phyloP scores from a whole-genome alignment of 2,113 vertebrate species.

The Penelope pileata region DNA sequence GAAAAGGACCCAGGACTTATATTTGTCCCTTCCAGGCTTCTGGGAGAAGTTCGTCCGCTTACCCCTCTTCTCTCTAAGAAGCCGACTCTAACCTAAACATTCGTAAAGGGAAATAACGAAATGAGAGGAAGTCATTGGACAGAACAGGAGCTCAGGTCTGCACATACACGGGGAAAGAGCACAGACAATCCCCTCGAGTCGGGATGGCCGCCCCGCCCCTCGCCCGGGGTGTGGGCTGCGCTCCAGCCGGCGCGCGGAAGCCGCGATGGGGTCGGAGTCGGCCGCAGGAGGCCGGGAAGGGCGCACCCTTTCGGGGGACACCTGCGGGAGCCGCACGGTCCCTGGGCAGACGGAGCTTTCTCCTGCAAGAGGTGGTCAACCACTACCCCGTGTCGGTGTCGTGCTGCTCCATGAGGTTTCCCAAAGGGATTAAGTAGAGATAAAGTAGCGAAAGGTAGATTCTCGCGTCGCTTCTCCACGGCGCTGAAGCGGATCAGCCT shows the following conservation, averaged over 20 bases:
- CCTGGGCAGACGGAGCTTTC: background rate
- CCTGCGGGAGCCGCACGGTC: background rate
- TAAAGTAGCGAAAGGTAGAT: background rate
- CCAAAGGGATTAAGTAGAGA: background rate
- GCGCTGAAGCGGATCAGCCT: background rate
- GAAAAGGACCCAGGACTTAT: background rate
- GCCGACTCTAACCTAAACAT: background rate
- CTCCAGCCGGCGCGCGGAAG: background rate
- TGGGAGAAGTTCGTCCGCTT: background rate
- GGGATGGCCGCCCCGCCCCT: accelerated
- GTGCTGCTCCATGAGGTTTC: background rate
- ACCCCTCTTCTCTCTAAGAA: background rate
- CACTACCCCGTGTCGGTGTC: accelerated
- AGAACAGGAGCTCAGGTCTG: background rate
- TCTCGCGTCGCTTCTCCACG: background rate
- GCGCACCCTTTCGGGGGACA: background rate
- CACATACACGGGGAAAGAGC: accelerated
- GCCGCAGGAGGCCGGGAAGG: background rate
- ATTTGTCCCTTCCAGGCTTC: background rate
- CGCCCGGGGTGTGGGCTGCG: background rate
- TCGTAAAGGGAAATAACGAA: background rate
- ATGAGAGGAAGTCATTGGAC: accelerated
- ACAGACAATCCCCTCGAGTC: background rate
- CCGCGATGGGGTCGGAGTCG: accelerated
- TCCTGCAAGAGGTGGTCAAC: accelerated